Base-by-base conservation (phyloP, 1,140 invertebrate genomes). In the Pseudomyrmex gracilis region DNA sequence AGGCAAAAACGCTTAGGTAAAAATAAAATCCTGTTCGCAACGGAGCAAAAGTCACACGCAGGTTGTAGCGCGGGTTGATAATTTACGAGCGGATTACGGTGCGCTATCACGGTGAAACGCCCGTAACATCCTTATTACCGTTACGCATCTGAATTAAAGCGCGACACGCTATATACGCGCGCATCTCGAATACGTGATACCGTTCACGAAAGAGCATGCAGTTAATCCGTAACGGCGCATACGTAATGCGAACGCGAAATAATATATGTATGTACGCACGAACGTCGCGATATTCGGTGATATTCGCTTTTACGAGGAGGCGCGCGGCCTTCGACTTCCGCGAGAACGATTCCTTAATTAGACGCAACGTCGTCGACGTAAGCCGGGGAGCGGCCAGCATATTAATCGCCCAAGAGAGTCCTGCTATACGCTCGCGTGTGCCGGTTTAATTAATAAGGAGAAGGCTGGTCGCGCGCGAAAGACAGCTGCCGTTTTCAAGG, bases 361-460 rank as follows among this genome's bases (percentile, higher is more conserved):
- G 60, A 74, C 20, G 60, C 71, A 45, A 22, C 43, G 45, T 47
- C 22, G 55, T n/a, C 24, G 51, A 70, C 64, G 64, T 68, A 57
- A 82, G 68, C 57, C 67, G 51, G 24, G 68, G 55, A 73, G 47
- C 57, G 45, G 57, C 7, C 24, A 20, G 45, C 22, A 47, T 12
- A 43, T 82, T 73, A 73, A 73, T 17, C 17, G 64, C 17, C 34
- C 34, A 34, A 34, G 76, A 12, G 13, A 17, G 17, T 47, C 49
- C 34, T 5, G 51, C 47, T 13, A 8, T 24, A 24, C 58, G 73
- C 60, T 51, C 58, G 60, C 60, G 24, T 82, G 47, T 63, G 55
- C 78, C 70, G 71, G 78, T 76, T 83, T 83, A 83, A 83, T 83
- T 83, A 83, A 83, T 83, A 77, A 74, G 58, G 51, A 76, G 82